Percentiles rank a stretch among this genome's conserved stretches.
phyloP scores from a whole-genome alignment of 2,888 invertebrate species.

The Argyresthia goedartella region DNA sequence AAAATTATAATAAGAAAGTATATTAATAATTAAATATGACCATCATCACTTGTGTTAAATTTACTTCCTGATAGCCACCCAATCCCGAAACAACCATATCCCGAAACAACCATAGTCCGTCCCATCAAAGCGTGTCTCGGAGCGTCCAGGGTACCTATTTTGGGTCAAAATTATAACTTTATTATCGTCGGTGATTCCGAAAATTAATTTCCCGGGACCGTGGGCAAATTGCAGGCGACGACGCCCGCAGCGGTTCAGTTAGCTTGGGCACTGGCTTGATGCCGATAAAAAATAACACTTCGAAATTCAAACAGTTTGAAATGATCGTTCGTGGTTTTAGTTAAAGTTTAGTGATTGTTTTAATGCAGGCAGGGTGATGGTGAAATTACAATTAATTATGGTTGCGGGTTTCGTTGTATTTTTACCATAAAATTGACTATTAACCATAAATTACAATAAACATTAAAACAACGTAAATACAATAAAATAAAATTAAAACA shows the following conservation, averaged over 20 bases:
- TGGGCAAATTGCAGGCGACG: slow-evolving; percentile 47
- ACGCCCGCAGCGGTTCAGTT: slow-evolving; percentile 14
- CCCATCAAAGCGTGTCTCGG: slow-evolving; percentile 33
- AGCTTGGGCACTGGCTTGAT: not conserved
- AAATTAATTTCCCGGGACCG: slow-evolving; percentile 67
- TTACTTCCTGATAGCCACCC: too few species aligned
- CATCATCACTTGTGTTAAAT: too few species aligned
- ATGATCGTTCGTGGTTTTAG: too few species aligned
- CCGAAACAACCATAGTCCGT: slow-evolving; percentile 22
- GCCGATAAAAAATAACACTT: not conserved
- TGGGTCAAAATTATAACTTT: slow-evolving; percentile 62
- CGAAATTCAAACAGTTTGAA: not conserved
- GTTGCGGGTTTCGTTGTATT: too few species aligned
- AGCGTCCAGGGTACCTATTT: slow-evolving; percentile 44
- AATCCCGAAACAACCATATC: not conserved
- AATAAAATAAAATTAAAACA: too few species aligned
- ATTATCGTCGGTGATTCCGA: slow-evolving; percentile 58
- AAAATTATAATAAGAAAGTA: not conserved
- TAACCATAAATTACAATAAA: too few species aligned
- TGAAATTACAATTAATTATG: not conserved
- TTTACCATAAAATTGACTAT: too few species aligned
- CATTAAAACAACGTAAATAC: too few species aligned
- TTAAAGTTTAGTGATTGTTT: too few species aligned
- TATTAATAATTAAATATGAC: not conserved
- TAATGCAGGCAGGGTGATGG: not conserved